Percentiles rank a stretch among this genome's conserved stretches.
These are phyloP conservation scores for Odontesthes bonariensis DNA, from an alignment of 2,113 vertebrate species.

Conservation along the genomic window DNA sequence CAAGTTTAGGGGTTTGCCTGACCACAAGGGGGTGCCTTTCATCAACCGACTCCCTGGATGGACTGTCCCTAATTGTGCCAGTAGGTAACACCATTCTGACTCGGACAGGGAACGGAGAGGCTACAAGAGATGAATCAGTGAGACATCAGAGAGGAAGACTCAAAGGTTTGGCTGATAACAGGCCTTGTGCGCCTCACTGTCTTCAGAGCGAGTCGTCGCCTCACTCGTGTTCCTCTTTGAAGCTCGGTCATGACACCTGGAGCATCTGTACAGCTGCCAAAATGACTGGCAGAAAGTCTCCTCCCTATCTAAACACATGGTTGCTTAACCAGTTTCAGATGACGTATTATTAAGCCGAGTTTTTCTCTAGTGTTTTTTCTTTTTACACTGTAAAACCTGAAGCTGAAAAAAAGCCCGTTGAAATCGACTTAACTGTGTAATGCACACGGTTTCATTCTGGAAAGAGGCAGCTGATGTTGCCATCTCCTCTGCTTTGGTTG, in stretches of 20 bases:
- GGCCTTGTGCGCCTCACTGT: constrained; percentile 37
- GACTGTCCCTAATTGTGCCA: constrained; percentile 30
- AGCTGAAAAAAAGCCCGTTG: constrained; percentile 5
- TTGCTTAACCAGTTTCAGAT: constrained; percentile 57
- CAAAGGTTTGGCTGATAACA: constrained; percentile 56
- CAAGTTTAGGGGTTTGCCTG: constrained; percentile 20
- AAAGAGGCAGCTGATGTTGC: constrained; percentile 9
- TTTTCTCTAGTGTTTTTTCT: neutral
- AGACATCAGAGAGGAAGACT: constrained; percentile 57
- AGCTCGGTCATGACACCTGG: constrained; percentile 59
- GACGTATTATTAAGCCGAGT: constrained; percentile 14
- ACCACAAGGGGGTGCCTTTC: constrained; percentile 71
- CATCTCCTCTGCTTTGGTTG: neutral
- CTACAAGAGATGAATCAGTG: constrained; percentile 48
- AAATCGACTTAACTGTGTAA: neutral
- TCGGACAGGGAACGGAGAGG: constrained; percentile 7
- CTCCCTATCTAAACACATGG: constrained; percentile 51
- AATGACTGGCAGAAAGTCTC: constrained; percentile 7
- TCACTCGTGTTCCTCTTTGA: constrained; percentile 59
- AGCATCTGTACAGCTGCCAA: constrained; percentile 57
- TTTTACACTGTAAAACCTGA: neutral
- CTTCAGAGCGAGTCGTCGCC: constrained; percentile 43
- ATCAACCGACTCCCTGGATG: constrained; percentile 15
- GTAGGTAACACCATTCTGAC: constrained; percentile 36
- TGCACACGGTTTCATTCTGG: neutral